These are phyloP conservation scores for Phrynosoma blainvillii DNA, from an alignment of 2,113 vertebrate species.

Conservation along the genomic window DNA sequence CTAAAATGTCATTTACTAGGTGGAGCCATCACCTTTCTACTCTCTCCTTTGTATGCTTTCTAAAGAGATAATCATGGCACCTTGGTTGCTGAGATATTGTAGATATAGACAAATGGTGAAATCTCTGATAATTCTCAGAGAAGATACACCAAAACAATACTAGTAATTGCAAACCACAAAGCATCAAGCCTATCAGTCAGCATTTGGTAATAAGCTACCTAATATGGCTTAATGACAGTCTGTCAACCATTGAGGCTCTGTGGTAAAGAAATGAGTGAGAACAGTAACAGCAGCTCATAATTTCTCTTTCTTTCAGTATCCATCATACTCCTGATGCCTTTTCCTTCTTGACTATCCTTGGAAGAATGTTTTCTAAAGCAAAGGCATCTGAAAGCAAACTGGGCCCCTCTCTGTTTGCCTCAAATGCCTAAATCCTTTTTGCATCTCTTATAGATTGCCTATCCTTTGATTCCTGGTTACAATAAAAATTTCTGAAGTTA, in stretches of 20 bases:
- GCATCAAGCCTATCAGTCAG: background rate
- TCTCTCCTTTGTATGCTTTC: background rate
- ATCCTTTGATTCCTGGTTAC: background rate
- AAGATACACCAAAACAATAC: background rate
- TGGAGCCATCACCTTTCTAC: background rate
- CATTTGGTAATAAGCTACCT: background rate
- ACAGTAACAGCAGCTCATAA: background rate
- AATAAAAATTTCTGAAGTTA: background rate
- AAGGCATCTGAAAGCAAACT: background rate
- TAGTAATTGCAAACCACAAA: background rate
- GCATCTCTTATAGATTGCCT: background rate
- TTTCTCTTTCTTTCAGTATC: background rate
- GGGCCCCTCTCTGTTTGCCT: background rate
- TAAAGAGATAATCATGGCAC: background rate
- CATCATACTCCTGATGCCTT: background rate
- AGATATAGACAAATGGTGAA: background rate
- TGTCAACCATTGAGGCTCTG: background rate
- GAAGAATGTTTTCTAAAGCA: background rate
- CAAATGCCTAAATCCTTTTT: background rate
- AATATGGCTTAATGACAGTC: background rate
- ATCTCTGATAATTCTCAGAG: background rate
- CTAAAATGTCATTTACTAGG: background rate
- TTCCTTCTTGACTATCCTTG: background rate
- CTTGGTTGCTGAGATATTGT: background rate
- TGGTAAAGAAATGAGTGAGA: background rate